Evolutionary conservation across 2,797 vertebrate species (phyloP), one percentile per base, ranked within the genome.

Genomic region (Dryobates pubescens): DNA sequence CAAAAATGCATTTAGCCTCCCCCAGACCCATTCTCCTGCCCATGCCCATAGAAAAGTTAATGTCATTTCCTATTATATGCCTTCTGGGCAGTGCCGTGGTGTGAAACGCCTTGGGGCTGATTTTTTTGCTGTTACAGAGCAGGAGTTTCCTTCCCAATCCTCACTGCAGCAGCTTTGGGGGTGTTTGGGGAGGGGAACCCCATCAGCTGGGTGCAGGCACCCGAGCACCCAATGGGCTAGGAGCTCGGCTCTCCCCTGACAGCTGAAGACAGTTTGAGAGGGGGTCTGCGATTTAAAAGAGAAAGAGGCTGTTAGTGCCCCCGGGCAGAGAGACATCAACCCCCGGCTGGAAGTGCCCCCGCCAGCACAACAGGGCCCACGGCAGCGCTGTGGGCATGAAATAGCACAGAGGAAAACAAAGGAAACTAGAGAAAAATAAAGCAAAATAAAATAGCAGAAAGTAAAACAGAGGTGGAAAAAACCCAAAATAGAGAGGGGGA

Each of bases 241-340:
- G 98, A 98, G 98, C 98, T 98, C 97, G 98, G 98, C 97, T 98
- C 98, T 96, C 98, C 98, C 98, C 99, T 98, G 98, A 98, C 93
- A 97, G 98, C 98, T 98, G 98, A 97, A 86, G 98, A 98, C 97
- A 98, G 98, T 98, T 99, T 99, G 98, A 99, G 97, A 98, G 98
- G 97, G 97, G 98, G 96, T 98, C 98, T 99, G 98, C 96, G 98
- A 98, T 98, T 98, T 98, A 98, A 98, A 74, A 98, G 97, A 98
- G 97, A 98, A 97, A 98, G 96, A 96, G 64, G 43, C 30, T 47
- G 64, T 67, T 47, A 67, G 65, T 49, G 65, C n/a, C 23, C 47
- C 10, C 6, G 23, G 32, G 43, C 17, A 14, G 17, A n/a, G 45
- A 43, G 36, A 22, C 29, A 45, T 36, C 34, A 16, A 3, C 5